A percentile compares a stretch with the other conserved stretches of the same genome.
Evolutionary conservation across 2,888 invertebrate species (phyloP).

Genomic region (Sphaerolaimus hirsutus): DNA sequence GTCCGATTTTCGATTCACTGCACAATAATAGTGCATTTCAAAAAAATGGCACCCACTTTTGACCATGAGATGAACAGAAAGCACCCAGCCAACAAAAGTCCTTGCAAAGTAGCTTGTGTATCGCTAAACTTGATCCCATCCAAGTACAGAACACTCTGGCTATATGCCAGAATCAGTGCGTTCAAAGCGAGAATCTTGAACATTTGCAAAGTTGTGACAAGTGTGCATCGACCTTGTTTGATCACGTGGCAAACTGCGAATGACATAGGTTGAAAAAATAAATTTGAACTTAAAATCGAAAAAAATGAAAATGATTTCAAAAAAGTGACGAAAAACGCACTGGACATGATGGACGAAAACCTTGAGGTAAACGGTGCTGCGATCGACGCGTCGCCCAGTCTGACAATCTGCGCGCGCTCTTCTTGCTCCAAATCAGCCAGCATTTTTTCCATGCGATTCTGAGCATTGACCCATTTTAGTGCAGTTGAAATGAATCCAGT

Average conservation of each 20-base stretch:
- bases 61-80: conserved; percentile 93
- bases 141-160: conserved; percentile 83
- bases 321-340: conserved; percentile 30
- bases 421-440: neutral
- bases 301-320: neutral
- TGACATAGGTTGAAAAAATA: neutral
- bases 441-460: neutral
- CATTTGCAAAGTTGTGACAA: conserved; percentile 98
- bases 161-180: conserved; percentile 79
- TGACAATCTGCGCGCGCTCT: conserved; percentile 45
- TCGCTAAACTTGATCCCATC: conserved; percentile 95
- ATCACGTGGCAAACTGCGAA: conserved; percentile 84
- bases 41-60: too few relatives aligned
- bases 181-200: conserved; percentile 96
- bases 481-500: too few relatives aligned
- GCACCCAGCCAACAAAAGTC: conserved; percentile 73
- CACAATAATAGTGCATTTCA: too few relatives aligned
- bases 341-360: conserved; percentile 74
- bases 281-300: neutral
- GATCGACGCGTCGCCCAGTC: conserved; percentile 90
- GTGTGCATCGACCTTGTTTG: conserved; percentile 91
- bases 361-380: conserved; percentile 97
- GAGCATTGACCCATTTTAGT: too few relatives aligned
- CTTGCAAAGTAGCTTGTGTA: conserved; percentile 87
- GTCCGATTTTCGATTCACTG: too few relatives aligned